Evolutionary conservation across 2,113 vertebrate species (phyloP), one percentile per base, ranked within the genome.

Genomic region (Ptilonorhynchus violaceus): DNA sequence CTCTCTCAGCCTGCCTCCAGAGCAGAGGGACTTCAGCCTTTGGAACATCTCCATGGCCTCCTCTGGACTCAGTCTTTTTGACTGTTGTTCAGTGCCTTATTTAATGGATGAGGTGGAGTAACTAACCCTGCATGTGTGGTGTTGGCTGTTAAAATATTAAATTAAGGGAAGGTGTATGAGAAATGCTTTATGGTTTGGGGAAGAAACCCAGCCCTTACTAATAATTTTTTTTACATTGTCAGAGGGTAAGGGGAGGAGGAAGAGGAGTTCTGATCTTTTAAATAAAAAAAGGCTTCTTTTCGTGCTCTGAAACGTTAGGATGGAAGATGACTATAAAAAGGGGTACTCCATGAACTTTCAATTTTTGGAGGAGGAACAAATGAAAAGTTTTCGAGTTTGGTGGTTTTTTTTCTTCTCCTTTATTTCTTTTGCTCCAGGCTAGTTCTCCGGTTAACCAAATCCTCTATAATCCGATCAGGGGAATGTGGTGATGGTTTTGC

Each of bases 401-500:
- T 87, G 62, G 9, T 5, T 8, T 55, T 35, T 42, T n/a, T 15
- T 21, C 17, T 39, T 63, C n/a, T 95, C 93, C 89, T 88, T 89
- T 58, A 67, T 89, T 92, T 93, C 44, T 82, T 95, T 95, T 97
- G 46, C 93, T 94, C 8, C 33, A 64, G 87, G 91, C 87, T 74
- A 68, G 52, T 93, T 92, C 82, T 91, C 89, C 97, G 89, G 93
- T 94, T 97, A 97, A 93, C 91, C 84, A 88, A 94, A 96, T 89
- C 96, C 85, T 84, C 88, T 93, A 39, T 97, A 97, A 98, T 97
- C 95, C 90, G 94, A 97, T 97, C 94, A 97, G 74, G 24, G 96
- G 95, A 96, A 95, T 74, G 92, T 96, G 96, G 96, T 92, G 92
- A 97, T 98, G 64, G 47, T 87, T 94, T 83, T 94, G 90, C 96